Conservation (phyloP, 2,888 invertebrate species). For the Diloba caeruleocephala region DNA sequence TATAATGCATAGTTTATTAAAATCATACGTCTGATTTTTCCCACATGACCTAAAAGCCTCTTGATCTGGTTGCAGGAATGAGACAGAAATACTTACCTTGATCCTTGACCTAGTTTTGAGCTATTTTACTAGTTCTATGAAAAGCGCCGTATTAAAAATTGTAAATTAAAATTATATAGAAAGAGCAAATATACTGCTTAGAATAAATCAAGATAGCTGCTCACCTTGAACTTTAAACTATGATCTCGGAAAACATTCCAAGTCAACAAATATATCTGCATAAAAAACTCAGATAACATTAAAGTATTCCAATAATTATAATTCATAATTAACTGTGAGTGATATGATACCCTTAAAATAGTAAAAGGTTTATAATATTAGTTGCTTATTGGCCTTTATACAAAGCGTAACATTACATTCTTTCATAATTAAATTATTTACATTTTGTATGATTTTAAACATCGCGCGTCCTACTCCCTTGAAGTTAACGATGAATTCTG, state of each 20-base stretch:
- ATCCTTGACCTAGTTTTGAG: slow-evolving; percentile 72
- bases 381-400: background rate
- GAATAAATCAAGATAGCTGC: background rate
- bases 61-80: slow-evolving; percentile 60
- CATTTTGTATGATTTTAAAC: slow-evolving; percentile 42
- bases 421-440: background rate
- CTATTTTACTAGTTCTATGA: slow-evolving; percentile 36
- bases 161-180: background rate
- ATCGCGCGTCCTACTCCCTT: slow-evolving; percentile 54
- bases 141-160: slow-evolving; percentile 60
- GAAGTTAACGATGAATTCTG: slow-evolving; percentile 66
- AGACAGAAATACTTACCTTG: slow-evolving; percentile 60
- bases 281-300: too few relatives aligned
- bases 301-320: too few relatives aligned
- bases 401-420: slow-evolving; percentile 1
- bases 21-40: slow-evolving; percentile 45
- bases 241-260: too few relatives aligned
- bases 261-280: too few relatives aligned
- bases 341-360: background rate
- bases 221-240: background rate
- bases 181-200: background rate
- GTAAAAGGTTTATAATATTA: background rate
- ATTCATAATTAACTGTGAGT: too few relatives aligned
- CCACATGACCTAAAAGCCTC: slow-evolving; percentile 62
- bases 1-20: too few relatives aligned